These are phyloP conservation scores for Hippocampus mohnikei DNA, from an alignment of 2,113 vertebrate genomes.

Conservation along the genomic window DNA sequence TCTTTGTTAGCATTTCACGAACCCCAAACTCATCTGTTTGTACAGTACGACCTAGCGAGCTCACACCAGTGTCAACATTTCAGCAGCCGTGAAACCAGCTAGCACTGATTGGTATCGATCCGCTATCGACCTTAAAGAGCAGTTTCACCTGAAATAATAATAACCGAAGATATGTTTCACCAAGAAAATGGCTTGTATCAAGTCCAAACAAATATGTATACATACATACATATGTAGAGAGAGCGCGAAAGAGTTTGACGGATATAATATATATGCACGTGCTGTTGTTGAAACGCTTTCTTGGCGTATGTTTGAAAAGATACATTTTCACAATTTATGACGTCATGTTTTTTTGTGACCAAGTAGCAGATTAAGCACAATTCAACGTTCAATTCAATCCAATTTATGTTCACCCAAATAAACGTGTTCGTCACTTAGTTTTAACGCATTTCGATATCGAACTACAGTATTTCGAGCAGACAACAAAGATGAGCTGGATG, in stretches of 20 bases:
- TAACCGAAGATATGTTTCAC: not conserved
- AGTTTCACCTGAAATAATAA: not conserved
- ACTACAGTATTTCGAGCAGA: not conserved
- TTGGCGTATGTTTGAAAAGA: not conserved
- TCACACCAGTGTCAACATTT: not conserved
- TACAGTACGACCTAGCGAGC: not conserved
- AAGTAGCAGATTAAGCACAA: not conserved
- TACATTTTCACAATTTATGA: not conserved
- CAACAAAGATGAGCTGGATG: not conserved
- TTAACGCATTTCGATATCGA: too few species aligned
- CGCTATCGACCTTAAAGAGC: not conserved
- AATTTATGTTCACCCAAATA: not conserved
- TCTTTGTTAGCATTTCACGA: not conserved
- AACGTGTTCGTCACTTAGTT: not conserved
- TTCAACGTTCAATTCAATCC: not conserved
- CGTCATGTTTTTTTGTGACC: not conserved
- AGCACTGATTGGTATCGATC: not conserved
- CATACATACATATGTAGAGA: not conserved
- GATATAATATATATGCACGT: not conserved
- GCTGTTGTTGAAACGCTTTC: not conserved
- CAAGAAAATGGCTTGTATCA: not conserved
- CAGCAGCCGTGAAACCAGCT: not conserved
- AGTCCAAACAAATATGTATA: not conserved
- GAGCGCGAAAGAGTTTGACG: too few species aligned
- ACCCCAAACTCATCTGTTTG: not conserved